These are phyloP conservation scores for Caenorhabditis auriculariae DNA, from an alignment of 2,888 invertebrate species.

Conservation along the genomic window DNA sequence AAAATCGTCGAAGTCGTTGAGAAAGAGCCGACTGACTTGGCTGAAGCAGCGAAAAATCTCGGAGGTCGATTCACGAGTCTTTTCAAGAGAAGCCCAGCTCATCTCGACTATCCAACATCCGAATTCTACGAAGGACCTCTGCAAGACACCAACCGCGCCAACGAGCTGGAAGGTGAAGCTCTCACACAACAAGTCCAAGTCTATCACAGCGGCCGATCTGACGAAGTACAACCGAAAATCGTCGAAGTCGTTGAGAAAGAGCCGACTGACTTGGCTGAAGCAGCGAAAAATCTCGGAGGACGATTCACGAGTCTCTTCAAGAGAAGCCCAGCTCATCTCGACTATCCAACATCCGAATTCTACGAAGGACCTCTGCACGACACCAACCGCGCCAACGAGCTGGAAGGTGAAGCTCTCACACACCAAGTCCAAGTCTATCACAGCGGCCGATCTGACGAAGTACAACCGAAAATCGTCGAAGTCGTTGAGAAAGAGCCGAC, in stretches of 20 bases:
- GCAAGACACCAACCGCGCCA: slow-evolving; percentile 11
- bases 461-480: slow-evolving; percentile 5
- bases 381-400: slow-evolving; percentile 19
- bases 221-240: slow-evolving; percentile 7
- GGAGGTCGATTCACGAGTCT: slow-evolving; percentile 25
- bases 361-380: slow-evolving; percentile 28
- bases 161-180: slow-evolving; percentile 7
- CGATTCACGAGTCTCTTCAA: slow-evolving; percentile 32
- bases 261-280: no score
- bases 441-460: slow-evolving; percentile 26
- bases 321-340: slow-evolving; percentile 22
- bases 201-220: slow-evolving; percentile 7
- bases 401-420: slow-evolving; percentile 31
- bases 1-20: slow-evolving; percentile 8
- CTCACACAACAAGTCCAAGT: slow-evolving; percentile 5
- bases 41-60: no score
- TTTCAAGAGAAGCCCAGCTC: slow-evolving; percentile 34
- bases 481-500: slow-evolving; percentile 1
- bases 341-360: slow-evolving; percentile 21
- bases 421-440: slow-evolving; percentile 38
- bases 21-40: slow-evolving; percentile 13
- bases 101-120: slow-evolving; percentile 42
- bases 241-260: slow-evolving; percentile 6
- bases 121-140: slow-evolving; percentile 34
- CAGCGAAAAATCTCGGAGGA: slow-evolving; percentile 11